Evolutionary conservation across 2,888 invertebrate species (phyloP), one percentile per base, ranked within the genome.

Genomic region (Teinopalpus imperialis): DNA sequence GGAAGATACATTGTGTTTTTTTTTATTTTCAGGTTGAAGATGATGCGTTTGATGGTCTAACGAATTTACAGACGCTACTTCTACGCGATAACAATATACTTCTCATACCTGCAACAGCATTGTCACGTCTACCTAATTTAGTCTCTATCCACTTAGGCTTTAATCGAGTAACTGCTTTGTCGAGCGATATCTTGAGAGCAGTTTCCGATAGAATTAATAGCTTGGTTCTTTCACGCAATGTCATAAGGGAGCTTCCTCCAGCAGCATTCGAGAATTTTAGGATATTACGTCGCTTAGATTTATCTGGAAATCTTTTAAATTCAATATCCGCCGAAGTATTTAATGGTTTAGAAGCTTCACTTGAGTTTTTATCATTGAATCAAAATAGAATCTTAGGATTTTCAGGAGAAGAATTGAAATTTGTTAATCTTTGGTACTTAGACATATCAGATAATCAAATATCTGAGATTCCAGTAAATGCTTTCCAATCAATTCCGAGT

Each of bases 41-140:
- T 60, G 95, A 95, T 53, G 94, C 95, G 0, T 94, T 97, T 61
- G 95, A 96, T 66, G 97, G 97, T 0, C 77, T 97, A 51, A 91
- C 92, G 20, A 94, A 91, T 56, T 81, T 97, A 8, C 92, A 94
- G 72, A 93, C 93, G 23, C 82, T 97, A 0, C 92, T 94, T 16
- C 87, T 97, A 5, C 93, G 94, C 59, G 97, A 97, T 73, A 97
- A 97, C 79, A 96, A 97, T 54, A 95, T 97, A 42, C 89, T 97
- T 0, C 82, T 96, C 0, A 93, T 97, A 26, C 97, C 97, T 0
- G 94, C 95, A 0, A 93, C 94, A 27, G 96, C 97, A 0, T 81
- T 97, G 2, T 94, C 94, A 3, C 91, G 94, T n/a, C 75, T 97
- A 7, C 94, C 95, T 0, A 92, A 92, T 35, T 81, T 97, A 1